A percentile compares a stretch with the other conserved stretches of the same genome.
Conservation (phyloP, 1,140 invertebrate genomes). For the Sitobion miscanthi region DNA sequence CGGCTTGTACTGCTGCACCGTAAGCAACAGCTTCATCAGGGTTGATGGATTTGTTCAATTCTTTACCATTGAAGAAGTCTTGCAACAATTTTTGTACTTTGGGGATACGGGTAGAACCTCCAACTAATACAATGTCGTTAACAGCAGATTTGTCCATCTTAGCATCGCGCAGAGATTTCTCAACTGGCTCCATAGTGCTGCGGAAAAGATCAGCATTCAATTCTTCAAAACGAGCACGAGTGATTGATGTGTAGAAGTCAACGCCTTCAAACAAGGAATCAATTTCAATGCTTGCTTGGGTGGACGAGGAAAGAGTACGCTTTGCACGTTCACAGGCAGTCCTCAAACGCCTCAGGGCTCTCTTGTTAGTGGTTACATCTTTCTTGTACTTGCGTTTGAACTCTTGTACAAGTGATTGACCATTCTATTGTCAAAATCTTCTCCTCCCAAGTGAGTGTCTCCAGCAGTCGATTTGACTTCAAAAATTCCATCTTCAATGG, state of each 20-base stretch:
- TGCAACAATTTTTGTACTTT: constrained; percentile 95
- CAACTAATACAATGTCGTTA: constrained; percentile 95
- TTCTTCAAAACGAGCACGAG: constrained; percentile 93
- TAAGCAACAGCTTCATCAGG: constrained; percentile 94
- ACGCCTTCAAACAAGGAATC: constrained; percentile 87
- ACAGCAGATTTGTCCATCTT: constrained; percentile 91
- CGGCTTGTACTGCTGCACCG: constrained; percentile 88
- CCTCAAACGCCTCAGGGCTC: constrained; percentile 88
- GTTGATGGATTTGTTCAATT: constrained; percentile 95
- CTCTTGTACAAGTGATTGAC: constrained; percentile 93
- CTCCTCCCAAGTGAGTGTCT: constrained; percentile 96
- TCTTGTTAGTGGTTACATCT: constrained; percentile 86
- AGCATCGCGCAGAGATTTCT: constrained; percentile 91
- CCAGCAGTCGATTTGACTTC: constrained; percentile 98
- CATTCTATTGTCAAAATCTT: constrained; percentile 96
- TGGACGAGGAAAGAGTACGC: constrained; percentile 91
- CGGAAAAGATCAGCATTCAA: constrained; percentile 91
- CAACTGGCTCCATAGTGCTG: constrained; percentile 92
- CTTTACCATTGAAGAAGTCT: constrained; percentile 93
- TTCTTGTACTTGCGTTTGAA: constrained; percentile 98
- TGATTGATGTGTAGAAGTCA: constrained; percentile 95
- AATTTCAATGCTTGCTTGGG: constrained; percentile 92
- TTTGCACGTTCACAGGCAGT: constrained; percentile 96
- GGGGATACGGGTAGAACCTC: constrained; percentile 98
- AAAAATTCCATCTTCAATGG: constrained; percentile 94